Conservation (phyloP, 2,113 vertebrate genomes). For the Merops nubicus region DNA sequence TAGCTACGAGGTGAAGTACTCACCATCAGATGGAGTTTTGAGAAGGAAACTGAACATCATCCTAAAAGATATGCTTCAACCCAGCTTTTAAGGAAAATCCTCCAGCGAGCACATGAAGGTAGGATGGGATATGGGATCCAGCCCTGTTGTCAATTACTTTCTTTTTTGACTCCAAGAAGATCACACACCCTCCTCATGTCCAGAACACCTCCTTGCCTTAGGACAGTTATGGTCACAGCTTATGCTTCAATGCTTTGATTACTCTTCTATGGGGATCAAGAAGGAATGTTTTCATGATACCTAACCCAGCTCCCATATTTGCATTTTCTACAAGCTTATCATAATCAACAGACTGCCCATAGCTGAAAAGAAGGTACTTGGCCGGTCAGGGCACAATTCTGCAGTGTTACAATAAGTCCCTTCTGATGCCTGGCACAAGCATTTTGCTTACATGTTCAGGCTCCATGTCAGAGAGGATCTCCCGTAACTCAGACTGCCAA, state of each 20-base stretch:
- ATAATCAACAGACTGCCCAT: background rate
- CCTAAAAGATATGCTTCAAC: background rate
- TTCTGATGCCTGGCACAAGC: background rate
- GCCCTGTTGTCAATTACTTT: background rate
- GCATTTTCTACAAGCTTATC: background rate
- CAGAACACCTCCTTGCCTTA: background rate
- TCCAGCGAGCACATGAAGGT: background rate
- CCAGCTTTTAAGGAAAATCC: background rate
- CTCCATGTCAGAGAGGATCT: background rate
- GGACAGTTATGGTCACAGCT: background rate
- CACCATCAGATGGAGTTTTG: background rate
- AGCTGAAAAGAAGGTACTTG: background rate
- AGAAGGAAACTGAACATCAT: background rate
- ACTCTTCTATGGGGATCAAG: background rate
- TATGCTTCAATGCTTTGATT: background rate
- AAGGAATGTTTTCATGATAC: background rate
- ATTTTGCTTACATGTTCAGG: background rate
- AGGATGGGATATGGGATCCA: background rate
- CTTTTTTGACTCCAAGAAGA: background rate
- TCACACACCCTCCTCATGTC: accelerated
- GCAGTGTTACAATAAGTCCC: background rate
- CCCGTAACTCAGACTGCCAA: background rate
- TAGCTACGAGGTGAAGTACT: background rate
- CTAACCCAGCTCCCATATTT: background rate
- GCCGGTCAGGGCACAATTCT: background rate